phyloP scores from a whole-genome alignment of 2,888 invertebrate species.

The Parthenolecanium corni region DNA sequence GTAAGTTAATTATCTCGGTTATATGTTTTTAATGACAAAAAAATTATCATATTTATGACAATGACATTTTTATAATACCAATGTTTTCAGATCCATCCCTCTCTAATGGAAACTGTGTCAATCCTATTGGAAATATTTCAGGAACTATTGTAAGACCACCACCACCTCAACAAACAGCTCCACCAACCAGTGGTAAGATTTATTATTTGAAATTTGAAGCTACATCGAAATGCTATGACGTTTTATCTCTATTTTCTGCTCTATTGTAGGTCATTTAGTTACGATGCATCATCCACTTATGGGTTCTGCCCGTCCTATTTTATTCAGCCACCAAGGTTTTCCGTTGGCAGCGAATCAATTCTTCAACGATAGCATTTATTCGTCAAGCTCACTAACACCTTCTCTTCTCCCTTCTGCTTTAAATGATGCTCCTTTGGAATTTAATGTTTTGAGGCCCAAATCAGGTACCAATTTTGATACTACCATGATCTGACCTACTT shows the following conservation, averaged over 20 bases:
- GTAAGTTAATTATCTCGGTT: constrained; percentile 1
- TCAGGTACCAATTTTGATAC: background rate
- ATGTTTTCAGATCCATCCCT: constrained; percentile 10
- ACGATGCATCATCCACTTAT: constrained; percentile 20
- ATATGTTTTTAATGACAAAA: background rate
- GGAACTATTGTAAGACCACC: constrained; percentile 9
- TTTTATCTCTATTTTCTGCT: background rate
- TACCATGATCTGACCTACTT: background rate
- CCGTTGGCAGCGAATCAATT: constrained; percentile 6
- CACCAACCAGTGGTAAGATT: constrained; percentile 6
- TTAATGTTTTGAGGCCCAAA: constrained; percentile 2
- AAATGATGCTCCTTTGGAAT: constrained; percentile 25
- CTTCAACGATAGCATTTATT: constrained; percentile 5
- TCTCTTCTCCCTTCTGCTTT: constrained; percentile 11
- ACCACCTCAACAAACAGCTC: background rate
- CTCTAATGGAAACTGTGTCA: background rate
- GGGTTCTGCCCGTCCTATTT: constrained; percentile 9
- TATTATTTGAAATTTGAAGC: background rate
- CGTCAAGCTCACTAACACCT: constrained; percentile 1
- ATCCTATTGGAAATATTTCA: constrained; percentile 2
- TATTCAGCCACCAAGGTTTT: constrained; percentile 14
- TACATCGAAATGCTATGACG: background rate
- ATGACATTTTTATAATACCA: background rate
- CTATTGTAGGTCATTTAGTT: constrained; percentile 10
- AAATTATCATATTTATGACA: background rate